These are phyloP conservation scores for Melanchra persicariae DNA, from an alignment of 2,888 invertebrate genomes.

Conservation along the genomic window DNA sequence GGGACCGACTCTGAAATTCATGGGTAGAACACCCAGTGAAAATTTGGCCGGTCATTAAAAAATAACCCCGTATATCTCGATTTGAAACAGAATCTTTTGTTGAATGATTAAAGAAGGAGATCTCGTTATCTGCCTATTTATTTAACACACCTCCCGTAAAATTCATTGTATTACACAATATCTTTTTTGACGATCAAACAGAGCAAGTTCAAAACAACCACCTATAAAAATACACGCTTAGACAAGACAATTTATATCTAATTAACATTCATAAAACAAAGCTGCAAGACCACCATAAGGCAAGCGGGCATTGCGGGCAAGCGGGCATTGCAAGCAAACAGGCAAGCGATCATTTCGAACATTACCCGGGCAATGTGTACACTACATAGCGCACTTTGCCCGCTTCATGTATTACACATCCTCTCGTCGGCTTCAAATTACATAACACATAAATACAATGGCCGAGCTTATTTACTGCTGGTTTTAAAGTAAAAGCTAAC, in stretches of 20 bases:
- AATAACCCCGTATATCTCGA: too few species aligned
- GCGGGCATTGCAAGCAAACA: conserved; percentile 9
- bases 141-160: too few species aligned
- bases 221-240: conserved; percentile 33
- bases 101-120: too few species aligned
- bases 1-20: too few species aligned
- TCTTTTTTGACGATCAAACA: not conserved
- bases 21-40: too few species aligned
- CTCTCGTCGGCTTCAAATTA: conserved; percentile 75
- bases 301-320: conserved; percentile 16
- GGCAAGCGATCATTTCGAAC: conserved; percentile 55
- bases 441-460: conserved; percentile 84
- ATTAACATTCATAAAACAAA: conserved; percentile 54
- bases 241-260: conserved; percentile 49
- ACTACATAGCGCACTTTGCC: conserved; percentile 49
- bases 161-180: not conserved
- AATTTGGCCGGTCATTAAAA: too few species aligned
- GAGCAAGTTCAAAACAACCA: not conserved
- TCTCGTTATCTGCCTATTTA: too few species aligned
- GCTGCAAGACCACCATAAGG: conserved; percentile 37
- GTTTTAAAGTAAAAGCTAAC: conserved; percentile 78
- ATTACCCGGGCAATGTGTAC: conserved; percentile 44
- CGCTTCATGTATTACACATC: conserved; percentile 68
- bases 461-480: conserved; percentile 78
- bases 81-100: too few species aligned